Base-by-base conservation (phyloP, 2,888 invertebrate species). In the Hymenopus coronatus region DNA sequence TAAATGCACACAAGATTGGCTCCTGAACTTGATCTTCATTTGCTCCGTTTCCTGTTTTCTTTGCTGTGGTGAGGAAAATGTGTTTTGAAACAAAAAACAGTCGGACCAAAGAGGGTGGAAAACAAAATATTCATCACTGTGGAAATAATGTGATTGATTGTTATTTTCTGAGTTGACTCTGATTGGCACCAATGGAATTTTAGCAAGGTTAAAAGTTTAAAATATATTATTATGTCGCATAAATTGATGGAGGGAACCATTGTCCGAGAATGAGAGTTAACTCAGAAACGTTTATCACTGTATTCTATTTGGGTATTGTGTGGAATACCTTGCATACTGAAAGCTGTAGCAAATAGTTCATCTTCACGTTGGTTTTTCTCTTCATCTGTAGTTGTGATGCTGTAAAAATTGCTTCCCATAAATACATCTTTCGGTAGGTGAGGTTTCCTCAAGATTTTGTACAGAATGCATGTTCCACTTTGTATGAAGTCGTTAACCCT, bases 351-450 rank as follows among this genome's bases (percentile, higher is more conserved):
- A 82, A 33, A 87, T 86, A 81, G 54, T 70, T 54, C 81, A 86
- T 81, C 86, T 81, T 28, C 81, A 82, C 27, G 40, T 85, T 85
- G 85, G 54, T 85, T 84, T 40, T 84, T 70, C 54, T 70, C 54
- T 14, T 70, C 54, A 70, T 70, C 54, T 70, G 15, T 70, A 70
- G 54, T 70, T n/a, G 54, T 85, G 46, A 30, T n/a, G 87, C 87
- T 87, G 87, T 87, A 87, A 82, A 30, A 87, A 30, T 25, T 20
- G 87, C 87, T 87, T 87, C 33, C 28, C 87, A 81, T 28, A 82
- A 82, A 87, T 86, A 86, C 27, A 70, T 28, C 87, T 82, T 87
- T 87, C 82, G 27, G 82, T 87, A 87, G 86, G 25, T 81, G 33
- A 87, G 86, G 82, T 87, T 82, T 81, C 33, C 15, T 33, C 82